Percentiles rank a stretch among this genome's conserved stretches.
Conservation (phyloP, 2,797 vertebrate genomes). For the Molossus molossus region DNA sequence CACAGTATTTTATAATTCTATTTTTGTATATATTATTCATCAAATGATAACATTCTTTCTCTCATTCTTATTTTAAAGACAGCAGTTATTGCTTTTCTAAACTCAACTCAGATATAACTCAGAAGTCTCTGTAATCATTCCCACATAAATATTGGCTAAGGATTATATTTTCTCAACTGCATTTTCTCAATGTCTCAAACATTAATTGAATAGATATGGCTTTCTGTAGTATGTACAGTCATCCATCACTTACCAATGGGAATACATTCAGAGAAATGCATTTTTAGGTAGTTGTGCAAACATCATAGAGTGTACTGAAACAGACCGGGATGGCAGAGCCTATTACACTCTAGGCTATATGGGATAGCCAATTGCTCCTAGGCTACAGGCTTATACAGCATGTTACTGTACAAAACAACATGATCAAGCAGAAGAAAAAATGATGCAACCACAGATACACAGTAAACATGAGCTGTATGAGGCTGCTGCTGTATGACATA, state of each 20-base stretch:
- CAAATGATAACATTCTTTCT: not conserved
- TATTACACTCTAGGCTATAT: not conserved
- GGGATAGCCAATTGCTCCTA: not conserved
- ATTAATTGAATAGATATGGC: constrained; percentile 34
- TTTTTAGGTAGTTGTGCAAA: not conserved
- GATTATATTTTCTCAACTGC: not conserved
- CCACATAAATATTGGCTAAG: not conserved
- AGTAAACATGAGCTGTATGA: not conserved
- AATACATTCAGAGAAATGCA: not conserved
- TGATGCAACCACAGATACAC: not conserved
- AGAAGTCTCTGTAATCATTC: not conserved
- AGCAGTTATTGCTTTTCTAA: constrained; percentile 7
- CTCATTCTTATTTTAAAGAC: not conserved
- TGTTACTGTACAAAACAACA: not conserved
- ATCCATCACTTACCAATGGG: not conserved
- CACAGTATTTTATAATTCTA: not conserved
- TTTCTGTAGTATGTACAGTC: not conserved
- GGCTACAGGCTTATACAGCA: not conserved
- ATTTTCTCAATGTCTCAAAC: not conserved
- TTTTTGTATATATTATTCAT: not conserved
- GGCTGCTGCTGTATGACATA: too few species aligned
- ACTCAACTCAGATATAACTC: not conserved
- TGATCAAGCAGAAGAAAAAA: not conserved
- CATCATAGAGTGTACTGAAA: not conserved
- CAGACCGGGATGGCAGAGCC: not conserved